Evolutionary conservation across 1,140 invertebrate genomes (phyloP), one percentile per base, ranked within the genome.

Genomic region (Achroia grisella): DNA sequence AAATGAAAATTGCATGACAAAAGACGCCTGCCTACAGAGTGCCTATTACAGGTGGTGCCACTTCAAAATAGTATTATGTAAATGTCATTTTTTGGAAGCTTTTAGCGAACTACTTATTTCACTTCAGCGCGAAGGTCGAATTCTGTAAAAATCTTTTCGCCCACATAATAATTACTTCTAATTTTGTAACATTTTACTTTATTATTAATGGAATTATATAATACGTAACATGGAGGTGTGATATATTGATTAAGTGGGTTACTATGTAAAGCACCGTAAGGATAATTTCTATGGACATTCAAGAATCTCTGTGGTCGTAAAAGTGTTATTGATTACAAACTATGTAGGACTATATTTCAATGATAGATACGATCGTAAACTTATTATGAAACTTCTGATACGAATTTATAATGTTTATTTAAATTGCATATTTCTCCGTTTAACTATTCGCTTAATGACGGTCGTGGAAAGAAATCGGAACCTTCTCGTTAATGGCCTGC

Each of bases 31-130:
- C 17, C 17, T 23, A 23, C 17, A 47, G 13, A 44, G 39, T 27
- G 10, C 29, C 17, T 36, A 51, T 48, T 52, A 57, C 29, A 45
- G 47, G 36, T 46, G 36, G 36, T 49, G 39, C 17, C 35, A 51
- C 44, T 54, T 54, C 44, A 52, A 49, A 41, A 42, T 45, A 47
- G 33, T 47, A 56, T 53, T 62, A 62, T 62, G 60, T 49, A 59
- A 56, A 63, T 63, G 37, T 48, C 44, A 43, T 42, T 45, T 60
- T 59, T 50, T 49, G 30, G 44, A 56, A 53, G 56, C 56, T 63
- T 63, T 59, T 56, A 63, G 42, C 32, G 48, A 42, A 47, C 42
- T 47, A 43, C 40, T 51, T 51, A n/a, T n/a, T n/a, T n/a, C n/a
- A n/a, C n/a, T n/a, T n/a, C n/a, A 27, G 39, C 33, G 31, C 33